Percentiles rank a stretch among this genome's conserved stretches.
These are phyloP conservation scores for Miichthys miiuy DNA, from an alignment of 2,797 vertebrate species.

Conservation along the genomic window DNA sequence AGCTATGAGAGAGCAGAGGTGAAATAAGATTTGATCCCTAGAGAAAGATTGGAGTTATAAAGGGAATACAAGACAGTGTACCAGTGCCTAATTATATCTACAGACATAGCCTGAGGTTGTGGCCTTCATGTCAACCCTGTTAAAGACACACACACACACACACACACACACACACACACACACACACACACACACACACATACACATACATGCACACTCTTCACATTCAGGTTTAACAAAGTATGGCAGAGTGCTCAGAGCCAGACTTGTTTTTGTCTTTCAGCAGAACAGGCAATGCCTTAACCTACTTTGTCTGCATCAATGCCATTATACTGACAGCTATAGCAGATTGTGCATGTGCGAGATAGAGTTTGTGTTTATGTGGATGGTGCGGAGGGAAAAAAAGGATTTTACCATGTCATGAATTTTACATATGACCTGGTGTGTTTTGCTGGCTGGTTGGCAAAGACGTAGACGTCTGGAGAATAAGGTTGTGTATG, in stretches of 20 bases:
- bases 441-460: constrained; percentile 57
- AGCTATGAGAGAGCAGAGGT: constrained; percentile 12
- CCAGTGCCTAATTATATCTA: constrained; percentile 62
- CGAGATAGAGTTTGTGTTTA: constrained; percentile 19
- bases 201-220: background rate
- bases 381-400: constrained; percentile 34
- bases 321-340: constrained; percentile 74
- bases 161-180: background rate
- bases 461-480: constrained; percentile 50
- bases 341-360: constrained; percentile 40
- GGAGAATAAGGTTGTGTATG: constrained; percentile 17
- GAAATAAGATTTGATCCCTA: constrained; percentile 40
- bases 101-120: constrained; percentile 67
- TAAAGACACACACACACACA: constrained; percentile 21
- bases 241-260: constrained; percentile 48
- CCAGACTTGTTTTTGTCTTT: constrained; percentile 80
- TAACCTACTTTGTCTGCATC: constrained; percentile 82
- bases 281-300: constrained; percentile 74
- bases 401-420: constrained; percentile 55
- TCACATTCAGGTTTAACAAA: constrained; percentile 47
- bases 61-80: constrained; percentile 36
- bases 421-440: constrained; percentile 71
- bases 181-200: no score
- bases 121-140: constrained; percentile 53
- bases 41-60: constrained; percentile 41